Conservation (phyloP, 2,888 invertebrate species). For the Agapostemon virescens region DNA sequence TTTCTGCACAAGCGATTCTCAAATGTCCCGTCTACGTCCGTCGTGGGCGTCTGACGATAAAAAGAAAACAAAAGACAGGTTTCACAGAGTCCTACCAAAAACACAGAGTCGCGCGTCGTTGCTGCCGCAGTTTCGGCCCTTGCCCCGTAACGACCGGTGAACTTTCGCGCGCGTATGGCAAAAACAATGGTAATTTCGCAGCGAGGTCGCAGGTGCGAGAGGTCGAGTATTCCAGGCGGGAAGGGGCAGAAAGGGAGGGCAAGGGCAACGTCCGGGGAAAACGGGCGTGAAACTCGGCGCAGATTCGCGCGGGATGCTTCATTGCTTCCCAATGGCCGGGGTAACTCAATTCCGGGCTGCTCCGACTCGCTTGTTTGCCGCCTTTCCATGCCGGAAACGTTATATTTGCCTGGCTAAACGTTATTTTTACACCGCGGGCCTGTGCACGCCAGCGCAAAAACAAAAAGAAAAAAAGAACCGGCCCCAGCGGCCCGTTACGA, state of each 20-base stretch:
- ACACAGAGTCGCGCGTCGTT: too few relatives aligned
- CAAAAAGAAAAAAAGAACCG: not conserved
- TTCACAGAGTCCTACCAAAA: too few relatives aligned
- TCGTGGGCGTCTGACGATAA: too few relatives aligned
- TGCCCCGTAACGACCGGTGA: not conserved
- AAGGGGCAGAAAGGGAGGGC: constrained; percentile 11
- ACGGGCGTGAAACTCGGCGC: constrained; percentile 37
- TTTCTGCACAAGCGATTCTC: too few relatives aligned
- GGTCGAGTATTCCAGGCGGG: constrained; percentile 9
- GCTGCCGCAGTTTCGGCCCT: not conserved
- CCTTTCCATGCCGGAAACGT: not conserved
- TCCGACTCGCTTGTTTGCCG: constrained; percentile 15
- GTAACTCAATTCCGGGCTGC: constrained; percentile 55
- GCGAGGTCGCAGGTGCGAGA: constrained; percentile 4
- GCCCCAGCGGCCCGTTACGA: not conserved
- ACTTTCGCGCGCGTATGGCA: not conserved
- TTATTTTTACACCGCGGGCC: constrained; percentile 34
- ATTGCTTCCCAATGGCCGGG: constrained; percentile 54
- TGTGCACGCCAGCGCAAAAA: too few relatives aligned
- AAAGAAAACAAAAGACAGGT: too few relatives aligned
- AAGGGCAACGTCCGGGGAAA: constrained; percentile 24
- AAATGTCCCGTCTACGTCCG: too few relatives aligned
- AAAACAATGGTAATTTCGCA: constrained; percentile 33
- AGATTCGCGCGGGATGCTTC: constrained; percentile 54
- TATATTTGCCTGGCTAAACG: constrained; percentile 28